Base-by-base conservation (phyloP, 2,888 invertebrate species). In the Didymodactylos carnosus region DNA sequence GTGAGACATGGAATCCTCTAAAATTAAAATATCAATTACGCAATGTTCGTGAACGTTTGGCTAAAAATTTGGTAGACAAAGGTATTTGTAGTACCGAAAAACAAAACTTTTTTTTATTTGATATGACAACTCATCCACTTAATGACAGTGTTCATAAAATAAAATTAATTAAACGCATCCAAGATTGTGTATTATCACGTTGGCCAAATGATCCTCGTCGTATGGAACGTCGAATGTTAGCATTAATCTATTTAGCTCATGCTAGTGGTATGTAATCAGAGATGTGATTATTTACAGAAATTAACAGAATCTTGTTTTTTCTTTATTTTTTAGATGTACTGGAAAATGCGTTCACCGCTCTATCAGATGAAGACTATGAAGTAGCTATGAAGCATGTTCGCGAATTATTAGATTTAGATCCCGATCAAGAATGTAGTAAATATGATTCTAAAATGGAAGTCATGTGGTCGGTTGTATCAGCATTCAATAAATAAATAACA, bases 81-180 rank as follows among this genome's bases (percentile, higher is more conserved):
- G 97, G 97, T 78, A 95, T 98, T 51, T 87, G 97, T 78, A 95
- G 97, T 76, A 98, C 97, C 75, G 97, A 98, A 84, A 98, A 97
- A 86, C 97, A 98, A 85, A 98, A 99, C 85, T 99, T 99, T 85
- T 87, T 99, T 80, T 87, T 99, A 75, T 99, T 99, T 84, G 98
- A 99, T 86, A 99, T 99, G 95, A 99, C 98, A 73, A 98, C 98
- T 79, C 98, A 99, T 87, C 98, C 98, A 51, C 87, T 99, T 76
- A 93, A 91, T 77, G 95, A 98, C 84, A 91, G 92, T 85, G 88
- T 90, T 78, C 89, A 92, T 73, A 99, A 99, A 87, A 90, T 91
- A 80, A 90, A 94, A 80, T 88, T 99, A 81, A 93, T 99, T 76
- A 95, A 94, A 87, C 81, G 78, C 75, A 94, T 98, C 73, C 97